Evolutionary conservation across 2,888 invertebrate species (phyloP).

Genomic region (Lepas anatifera): DNA sequence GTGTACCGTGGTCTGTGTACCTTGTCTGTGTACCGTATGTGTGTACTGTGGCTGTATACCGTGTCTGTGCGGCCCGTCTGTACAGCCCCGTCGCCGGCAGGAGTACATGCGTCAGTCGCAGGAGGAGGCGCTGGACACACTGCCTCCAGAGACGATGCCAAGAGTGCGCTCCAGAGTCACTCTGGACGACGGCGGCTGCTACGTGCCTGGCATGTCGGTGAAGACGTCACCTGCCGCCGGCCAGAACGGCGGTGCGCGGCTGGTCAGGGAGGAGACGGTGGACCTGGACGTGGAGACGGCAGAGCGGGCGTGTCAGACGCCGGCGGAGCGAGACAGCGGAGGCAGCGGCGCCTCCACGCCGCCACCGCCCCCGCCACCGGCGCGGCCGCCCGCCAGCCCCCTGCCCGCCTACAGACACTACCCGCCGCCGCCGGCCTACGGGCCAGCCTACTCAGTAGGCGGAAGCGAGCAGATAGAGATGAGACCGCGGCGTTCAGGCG

Average conservation of each 20-base stretch:
- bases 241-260: not conserved
- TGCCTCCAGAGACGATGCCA: constrained; percentile 27
- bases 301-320: not conserved
- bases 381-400: not conserved
- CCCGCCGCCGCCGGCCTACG: not conserved
- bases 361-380: not conserved
- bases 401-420: not conserved
- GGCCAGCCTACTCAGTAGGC: not conserved
- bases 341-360: not conserved
- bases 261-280: not conserved
- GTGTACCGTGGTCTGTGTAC: too few relatives aligned
- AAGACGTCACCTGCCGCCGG: not conserved
- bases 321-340: not conserved
- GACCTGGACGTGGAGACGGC: not conserved
- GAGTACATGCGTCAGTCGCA: constrained; percentile 28
- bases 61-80: too few relatives aligned
- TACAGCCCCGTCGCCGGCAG: constrained; percentile 18
- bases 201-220: not conserved
- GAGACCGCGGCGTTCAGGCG: too few relatives aligned
- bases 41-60: too few relatives aligned
- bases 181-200: constrained; percentile 3
- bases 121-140: constrained; percentile 22
- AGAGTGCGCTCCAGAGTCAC: constrained; percentile 13
- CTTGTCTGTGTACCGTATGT: too few relatives aligned
- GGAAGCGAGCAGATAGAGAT: too few relatives aligned